A percentile compares a stretch with the other conserved stretches of the same genome.
phyloP scores from a whole-genome alignment of 1,140 invertebrate species.

The Drosophila subobscura region DNA sequence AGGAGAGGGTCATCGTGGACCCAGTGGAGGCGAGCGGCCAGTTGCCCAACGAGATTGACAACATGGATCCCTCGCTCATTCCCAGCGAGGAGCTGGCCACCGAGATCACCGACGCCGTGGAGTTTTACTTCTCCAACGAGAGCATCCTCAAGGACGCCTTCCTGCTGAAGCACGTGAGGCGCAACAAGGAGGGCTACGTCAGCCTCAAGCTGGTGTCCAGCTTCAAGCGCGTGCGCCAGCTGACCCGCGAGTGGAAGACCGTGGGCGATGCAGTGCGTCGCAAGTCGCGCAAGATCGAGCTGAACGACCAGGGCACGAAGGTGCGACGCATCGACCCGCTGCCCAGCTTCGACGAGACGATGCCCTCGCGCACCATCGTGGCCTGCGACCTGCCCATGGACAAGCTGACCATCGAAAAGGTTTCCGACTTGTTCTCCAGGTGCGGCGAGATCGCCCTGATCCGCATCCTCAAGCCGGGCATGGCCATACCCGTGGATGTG shows the following conservation, averaged over 20 bases:
- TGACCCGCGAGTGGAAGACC: slow-evolving; percentile 96
- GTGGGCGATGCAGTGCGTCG: slow-evolving; percentile 92
- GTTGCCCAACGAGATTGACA: slow-evolving; percentile 69
- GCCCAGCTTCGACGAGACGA: slow-evolving; percentile 95
- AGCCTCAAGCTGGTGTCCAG: slow-evolving; percentile 96
- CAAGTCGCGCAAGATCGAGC: slow-evolving; percentile 91
- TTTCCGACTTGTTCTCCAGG: slow-evolving; percentile 93
- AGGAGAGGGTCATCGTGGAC: slow-evolving; percentile 21
- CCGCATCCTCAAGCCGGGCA: slow-evolving; percentile 92
- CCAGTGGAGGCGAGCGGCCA: slow-evolving; percentile 2
- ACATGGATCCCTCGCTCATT: slow-evolving; percentile 58
- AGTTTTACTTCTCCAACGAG: slow-evolving; percentile 97
- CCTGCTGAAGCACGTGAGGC: slow-evolving; percentile 95
- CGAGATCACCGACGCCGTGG: slow-evolving; percentile 92
- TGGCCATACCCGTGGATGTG: slow-evolving; percentile 93
- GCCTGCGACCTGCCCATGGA: slow-evolving; percentile 93
- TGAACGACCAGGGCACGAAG: slow-evolving; percentile 96
- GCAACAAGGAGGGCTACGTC: slow-evolving; percentile 97
- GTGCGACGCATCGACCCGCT: slow-evolving; percentile 93
- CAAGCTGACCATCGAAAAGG: slow-evolving; percentile 92
- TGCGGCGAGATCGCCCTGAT: slow-evolving; percentile 95
- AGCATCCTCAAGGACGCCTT: slow-evolving; percentile 98
- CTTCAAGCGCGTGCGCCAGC: slow-evolving; percentile 95
- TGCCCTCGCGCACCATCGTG: slow-evolving; percentile 94
- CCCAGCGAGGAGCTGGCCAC: slow-evolving; percentile 90